Conservation (phyloP, 2,113 vertebrate species). For the Sorex araneus region DNA sequence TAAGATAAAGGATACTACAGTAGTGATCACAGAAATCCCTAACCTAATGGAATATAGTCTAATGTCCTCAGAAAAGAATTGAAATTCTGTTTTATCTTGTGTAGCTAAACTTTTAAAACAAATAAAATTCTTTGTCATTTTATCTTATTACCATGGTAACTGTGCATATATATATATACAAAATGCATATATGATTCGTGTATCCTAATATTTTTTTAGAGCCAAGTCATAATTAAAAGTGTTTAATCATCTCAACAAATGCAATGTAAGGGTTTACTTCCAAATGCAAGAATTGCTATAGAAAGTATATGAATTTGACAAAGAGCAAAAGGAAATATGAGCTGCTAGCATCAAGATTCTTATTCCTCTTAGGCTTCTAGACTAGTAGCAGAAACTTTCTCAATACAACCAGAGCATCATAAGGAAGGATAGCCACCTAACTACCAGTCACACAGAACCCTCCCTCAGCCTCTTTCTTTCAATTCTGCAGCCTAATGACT, state of each 20-base stretch:
- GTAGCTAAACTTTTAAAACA: conserved; percentile 50
- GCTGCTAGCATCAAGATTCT: background rate
- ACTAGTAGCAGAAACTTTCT: background rate
- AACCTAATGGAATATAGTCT: conserved; percentile 12
- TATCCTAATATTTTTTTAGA: conserved; percentile 42
- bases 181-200: background rate
- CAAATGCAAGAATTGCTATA: background rate
- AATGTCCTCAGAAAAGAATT: conserved; percentile 8
- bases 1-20: background rate
- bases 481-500: background rate
- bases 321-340: background rate
- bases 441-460: background rate
- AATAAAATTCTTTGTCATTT: conserved; percentile 42
- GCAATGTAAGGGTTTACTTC: conserved; percentile 45
- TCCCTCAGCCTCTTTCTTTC: background rate
- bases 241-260: conserved; percentile 53
- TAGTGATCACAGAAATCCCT: conserved; percentile 20
- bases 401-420: background rate
- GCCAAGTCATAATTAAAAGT: background rate
- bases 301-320: background rate
- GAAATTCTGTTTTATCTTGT: conserved; percentile 30
- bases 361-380: background rate
- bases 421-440: background rate
- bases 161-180: background rate
- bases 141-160: conserved; percentile 43